Base-by-base conservation (phyloP, 2,113 vertebrate species). In the Poecilia latipinna region DNA sequence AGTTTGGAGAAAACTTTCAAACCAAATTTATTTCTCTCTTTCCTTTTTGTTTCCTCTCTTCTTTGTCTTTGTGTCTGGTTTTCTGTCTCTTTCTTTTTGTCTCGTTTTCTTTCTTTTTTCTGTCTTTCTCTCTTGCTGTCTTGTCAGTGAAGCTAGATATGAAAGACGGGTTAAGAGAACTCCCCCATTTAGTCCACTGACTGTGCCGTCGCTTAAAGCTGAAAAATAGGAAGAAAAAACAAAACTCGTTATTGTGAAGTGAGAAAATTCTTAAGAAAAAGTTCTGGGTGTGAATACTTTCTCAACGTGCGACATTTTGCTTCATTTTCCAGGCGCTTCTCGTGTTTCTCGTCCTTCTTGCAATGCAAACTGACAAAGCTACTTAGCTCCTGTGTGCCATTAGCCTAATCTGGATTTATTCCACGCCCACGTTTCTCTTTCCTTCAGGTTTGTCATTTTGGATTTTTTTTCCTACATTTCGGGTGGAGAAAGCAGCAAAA, bases 321-420 rank as follows among this genome's bases (percentile, higher is more conserved):
- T 51, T 54, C 5, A 8, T 24, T 54, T 54, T 54, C 6, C 22
- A 54, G 24, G 6, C 22, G 51, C 24, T 57, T 57, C 22, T 57
- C 2, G 17, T n/a, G 8, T 57, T 57, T 11, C 51, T 57, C 44
- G 1, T 19, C 44, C 4, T 42, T 42, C 12, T 42, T 51, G 48
- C 81, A 84, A 77, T 82, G 72, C 75, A 82, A 84, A 67, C 78
- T 75, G 86, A 87, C 90, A 88, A 76, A 87, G 79, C 82, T 76
- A 7, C 67, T 86, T 79, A 75, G 0, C 42, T 54, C 37, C 57
- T 39, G 19, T 78, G 31, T 61, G 35, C 17, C 4, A 13, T 70
- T 29, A 32, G 35, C 70, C 70, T 70, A 83, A 70, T 62, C 72
- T 0, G 32, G 77, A 48, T 72, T 72, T 75, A 70, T 26, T 22